Evolutionary conservation across 1,140 invertebrate species (phyloP).

Genomic region (Drosophila truncata): DNA sequence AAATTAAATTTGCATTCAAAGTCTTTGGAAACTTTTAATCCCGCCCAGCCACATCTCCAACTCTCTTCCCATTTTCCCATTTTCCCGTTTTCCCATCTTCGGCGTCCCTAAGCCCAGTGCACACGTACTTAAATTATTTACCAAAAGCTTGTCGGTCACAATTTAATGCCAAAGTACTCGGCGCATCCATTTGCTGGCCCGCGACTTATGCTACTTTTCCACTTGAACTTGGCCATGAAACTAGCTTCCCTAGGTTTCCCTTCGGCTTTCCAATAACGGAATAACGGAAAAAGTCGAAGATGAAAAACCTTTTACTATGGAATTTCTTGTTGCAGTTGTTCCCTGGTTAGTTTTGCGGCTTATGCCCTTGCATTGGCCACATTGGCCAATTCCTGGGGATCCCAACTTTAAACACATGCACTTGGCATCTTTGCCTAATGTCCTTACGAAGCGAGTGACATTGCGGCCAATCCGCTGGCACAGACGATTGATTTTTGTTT

Average conservation of each 20-base stretch:
- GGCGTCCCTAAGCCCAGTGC: slow-evolving; percentile 29
- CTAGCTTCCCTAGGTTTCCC: slow-evolving; percentile 7
- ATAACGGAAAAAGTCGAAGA: slow-evolving; percentile 6
- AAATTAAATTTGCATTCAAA: slow-evolving; percentile 66
- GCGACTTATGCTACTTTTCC: slow-evolving; percentile 65
- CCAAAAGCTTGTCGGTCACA: slow-evolving; percentile 49
- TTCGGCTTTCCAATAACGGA: slow-evolving; percentile 3
- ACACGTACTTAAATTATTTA: slow-evolving; percentile 76
- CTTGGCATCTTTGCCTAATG: slow-evolving; percentile 11
- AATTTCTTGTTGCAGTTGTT: background rate
- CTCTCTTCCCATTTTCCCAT: background rate
- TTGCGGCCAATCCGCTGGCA: slow-evolving; percentile 18
- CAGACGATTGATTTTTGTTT: slow-evolving; percentile 71
- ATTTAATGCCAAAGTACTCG: slow-evolving; percentile 50
- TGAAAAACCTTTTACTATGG: background rate
- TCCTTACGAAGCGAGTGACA: slow-evolving; percentile 16
- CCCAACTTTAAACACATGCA: slow-evolving; percentile 32
- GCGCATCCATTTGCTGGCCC: slow-evolving; percentile 11
- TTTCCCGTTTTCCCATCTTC: background rate
- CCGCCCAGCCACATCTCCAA: background rate
- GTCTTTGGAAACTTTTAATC: slow-evolving; percentile 33
- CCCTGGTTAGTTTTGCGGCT: slow-evolving; percentile 22
- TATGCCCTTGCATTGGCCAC: slow-evolving; percentile 9
- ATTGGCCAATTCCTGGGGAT: slow-evolving; percentile 20
- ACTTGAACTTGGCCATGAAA: slow-evolving; percentile 65